Conservation (phyloP, 92 coral and sea anemone species). For the Desmophyllum pertusum region DNA sequence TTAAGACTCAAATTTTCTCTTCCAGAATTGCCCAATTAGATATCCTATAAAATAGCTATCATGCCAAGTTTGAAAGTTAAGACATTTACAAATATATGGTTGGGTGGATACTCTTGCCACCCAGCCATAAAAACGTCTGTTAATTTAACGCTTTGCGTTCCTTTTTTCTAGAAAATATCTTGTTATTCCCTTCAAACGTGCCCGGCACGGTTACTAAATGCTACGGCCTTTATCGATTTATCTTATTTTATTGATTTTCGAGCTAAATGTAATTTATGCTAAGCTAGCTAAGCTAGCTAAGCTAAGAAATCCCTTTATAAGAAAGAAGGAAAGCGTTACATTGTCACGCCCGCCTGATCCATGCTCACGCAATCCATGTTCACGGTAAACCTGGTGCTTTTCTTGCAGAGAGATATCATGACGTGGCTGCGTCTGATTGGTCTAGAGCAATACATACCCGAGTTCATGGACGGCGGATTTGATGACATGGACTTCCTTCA, state of each 20-base stretch:
- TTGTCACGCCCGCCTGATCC: not conserved
- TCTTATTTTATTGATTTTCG: not conserved
- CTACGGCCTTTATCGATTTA: not conserved
- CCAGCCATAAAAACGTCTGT: too few species aligned
- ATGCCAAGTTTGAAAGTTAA: too few species aligned
- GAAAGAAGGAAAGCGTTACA: not conserved
- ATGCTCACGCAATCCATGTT: not conserved
- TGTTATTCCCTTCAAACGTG: not conserved
- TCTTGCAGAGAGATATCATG: slow-evolving; percentile 78
- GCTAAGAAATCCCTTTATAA: not conserved
- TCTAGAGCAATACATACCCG: slow-evolving; percentile 85
- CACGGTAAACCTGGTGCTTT: not conserved
- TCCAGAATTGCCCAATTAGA: too few species aligned
- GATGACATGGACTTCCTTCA: slow-evolving; percentile 96
- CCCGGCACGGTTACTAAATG: not conserved
- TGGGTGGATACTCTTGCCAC: too few species aligned
- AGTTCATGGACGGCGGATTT: slow-evolving; percentile 95
- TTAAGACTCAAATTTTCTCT: too few species aligned
- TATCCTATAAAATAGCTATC: too few species aligned
- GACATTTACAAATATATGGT: too few species aligned
- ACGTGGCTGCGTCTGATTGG: slow-evolving; percentile 93
- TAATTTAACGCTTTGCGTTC: not conserved
- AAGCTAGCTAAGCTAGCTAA: not conserved
- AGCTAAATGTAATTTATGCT: not conserved
- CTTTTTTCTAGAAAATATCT: not conserved